Evolutionary conservation across 1,140 invertebrate genomes (phyloP).

Genomic region (Bombus impatiens): DNA sequence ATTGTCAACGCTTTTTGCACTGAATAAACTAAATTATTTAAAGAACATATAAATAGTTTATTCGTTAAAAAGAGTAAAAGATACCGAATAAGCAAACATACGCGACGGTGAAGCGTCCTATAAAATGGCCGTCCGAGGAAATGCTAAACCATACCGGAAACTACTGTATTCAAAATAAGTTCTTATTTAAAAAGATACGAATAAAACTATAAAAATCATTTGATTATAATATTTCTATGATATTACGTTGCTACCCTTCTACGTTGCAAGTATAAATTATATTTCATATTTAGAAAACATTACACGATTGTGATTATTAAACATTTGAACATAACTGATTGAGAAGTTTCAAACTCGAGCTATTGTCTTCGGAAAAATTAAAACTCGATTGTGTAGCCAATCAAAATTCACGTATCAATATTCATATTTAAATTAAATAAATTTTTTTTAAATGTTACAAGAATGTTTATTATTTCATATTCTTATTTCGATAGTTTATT

Average conservation of each 20-base stretch:
- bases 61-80: conserved; percentile 42
- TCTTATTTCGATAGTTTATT: not conserved
- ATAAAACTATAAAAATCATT: not conserved
- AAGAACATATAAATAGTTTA: conserved; percentile 11
- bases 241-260: not conserved
- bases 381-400: not conserved
- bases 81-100: conserved; percentile 49
- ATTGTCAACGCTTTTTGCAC: conserved; percentile 26
- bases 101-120: conserved; percentile 64
- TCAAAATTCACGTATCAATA: conserved; percentile 10
- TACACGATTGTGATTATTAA: not conserved
- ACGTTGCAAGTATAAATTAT: not conserved
- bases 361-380: not conserved
- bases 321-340: not conserved
- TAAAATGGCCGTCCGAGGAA: conserved; percentile 66
- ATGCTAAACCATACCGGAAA: conserved; percentile 46
- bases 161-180: conserved; percentile 45
- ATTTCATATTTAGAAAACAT: not conserved
- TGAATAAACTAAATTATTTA: conserved; percentile 7
- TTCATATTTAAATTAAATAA: not conserved
- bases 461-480: not conserved
- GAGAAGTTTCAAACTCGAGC: not conserved
- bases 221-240: not conserved
- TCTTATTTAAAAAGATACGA: conserved; percentile 4
- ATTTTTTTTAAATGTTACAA: not conserved